Base-by-base conservation (phyloP, 2,797 vertebrate species). In the Cottoperca gobio region DNA sequence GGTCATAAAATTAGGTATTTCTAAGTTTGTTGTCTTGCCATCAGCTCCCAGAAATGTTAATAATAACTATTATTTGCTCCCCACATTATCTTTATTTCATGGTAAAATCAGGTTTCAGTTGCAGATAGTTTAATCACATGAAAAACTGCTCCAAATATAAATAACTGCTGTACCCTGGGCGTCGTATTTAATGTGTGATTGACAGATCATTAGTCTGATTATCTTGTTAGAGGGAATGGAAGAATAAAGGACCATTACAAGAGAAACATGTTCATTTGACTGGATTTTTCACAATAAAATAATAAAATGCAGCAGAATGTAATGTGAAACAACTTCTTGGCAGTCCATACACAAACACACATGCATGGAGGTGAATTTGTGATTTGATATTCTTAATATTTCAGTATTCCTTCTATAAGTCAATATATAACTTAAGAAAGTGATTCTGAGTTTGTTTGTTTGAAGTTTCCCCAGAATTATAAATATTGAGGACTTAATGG, bases 141-240 rank as follows among this genome's bases (percentile, higher is more conserved):
- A 58, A 49, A 62, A 64, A 42, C n/a, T n/a, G 33, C 24, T 45
- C 33, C 40, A 77, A 26, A 73, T 49, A 40, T 64, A 16, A 28
- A 62, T 13, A 19, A 11, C 1, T 35, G 8, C 33, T 53, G 11
- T 67, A 65, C 52, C 43, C 14, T 72, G 37, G 61, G 33, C 31
- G 7, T 35, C 6, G 2, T 63, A 63, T 69, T 68, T 69, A 58
- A 79, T 69, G 19, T 68, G 11, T 76, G 61, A 66, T 42, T 69
- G 69, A 58, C 39, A 2, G 17, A 55, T 40, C n/a, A 66, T 55
- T 73, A 35, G 65, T 69, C 3, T 71, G 13, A 76, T 67, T 52
- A 59, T n/a, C 54, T 23, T 23, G 54, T 39, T 19, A 28, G 28
- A 46, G 7, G 54, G 5, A 39, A 45, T 43, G 10, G 13, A 63